Evolutionary conservation across 2,113 vertebrate genomes (phyloP).

Genomic region (Equus quagga): DNA sequence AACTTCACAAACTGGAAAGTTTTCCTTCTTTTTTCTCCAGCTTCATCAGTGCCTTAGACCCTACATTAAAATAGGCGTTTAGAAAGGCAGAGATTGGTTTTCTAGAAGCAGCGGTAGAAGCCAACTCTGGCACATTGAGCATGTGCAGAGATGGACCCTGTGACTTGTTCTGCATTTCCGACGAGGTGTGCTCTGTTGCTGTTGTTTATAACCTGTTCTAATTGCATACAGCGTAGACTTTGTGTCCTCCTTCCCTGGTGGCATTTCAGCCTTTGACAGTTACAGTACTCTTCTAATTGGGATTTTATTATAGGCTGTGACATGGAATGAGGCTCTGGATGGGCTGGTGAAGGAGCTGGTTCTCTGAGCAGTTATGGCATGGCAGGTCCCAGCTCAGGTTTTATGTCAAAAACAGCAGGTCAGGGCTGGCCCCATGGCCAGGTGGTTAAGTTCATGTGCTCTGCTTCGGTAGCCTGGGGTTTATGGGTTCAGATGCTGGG

Average conservation of each 20-base stretch:
- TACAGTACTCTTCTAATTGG: background rate
- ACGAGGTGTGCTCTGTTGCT: background rate
- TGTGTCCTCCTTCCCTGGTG: rapidly evolving
- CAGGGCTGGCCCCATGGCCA: background rate
- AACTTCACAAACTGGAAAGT: constrained; percentile 65
- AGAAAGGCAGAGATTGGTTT: constrained; percentile 62
- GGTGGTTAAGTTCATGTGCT: too few species aligned
- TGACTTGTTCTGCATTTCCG: background rate
- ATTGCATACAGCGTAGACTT: constrained; percentile 36
- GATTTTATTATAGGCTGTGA: background rate
- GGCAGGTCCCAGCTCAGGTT: constrained; percentile 43
- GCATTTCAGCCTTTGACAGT: background rate
- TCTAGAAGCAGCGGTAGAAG: constrained; percentile 73
- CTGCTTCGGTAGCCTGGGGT: too few species aligned
- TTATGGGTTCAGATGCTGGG: too few species aligned
- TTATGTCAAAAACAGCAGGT: constrained; percentile 81
- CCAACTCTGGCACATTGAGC: background rate
- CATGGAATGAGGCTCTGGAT: background rate
- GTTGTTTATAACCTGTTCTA: background rate
- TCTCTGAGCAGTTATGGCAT: background rate
- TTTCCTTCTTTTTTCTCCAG: background rate
- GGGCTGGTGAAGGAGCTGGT: background rate
- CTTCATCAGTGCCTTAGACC: background rate
- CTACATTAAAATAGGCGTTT: background rate
- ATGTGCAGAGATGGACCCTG: too few species aligned